A percentile compares a stretch with the other conserved stretches of the same genome.
These are phyloP conservation scores for Ephialtes manifestator DNA, from an alignment of 2,888 invertebrate genomes.

Conservation along the genomic window DNA sequence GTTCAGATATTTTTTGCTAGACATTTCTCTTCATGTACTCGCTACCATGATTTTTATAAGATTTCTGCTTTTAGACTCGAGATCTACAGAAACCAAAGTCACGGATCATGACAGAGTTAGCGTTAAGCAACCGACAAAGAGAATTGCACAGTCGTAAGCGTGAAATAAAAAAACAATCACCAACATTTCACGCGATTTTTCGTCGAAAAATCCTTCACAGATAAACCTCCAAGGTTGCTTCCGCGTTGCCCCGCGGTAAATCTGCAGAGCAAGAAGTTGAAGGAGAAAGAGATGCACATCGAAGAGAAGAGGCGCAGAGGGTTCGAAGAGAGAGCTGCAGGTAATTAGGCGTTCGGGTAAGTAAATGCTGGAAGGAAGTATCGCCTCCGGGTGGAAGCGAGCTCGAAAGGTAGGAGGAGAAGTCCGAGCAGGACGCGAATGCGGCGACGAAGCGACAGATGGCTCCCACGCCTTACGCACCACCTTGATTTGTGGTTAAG, in stretches of 20 bases:
- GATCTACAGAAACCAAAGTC: neutral
- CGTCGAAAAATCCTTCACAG: neutral
- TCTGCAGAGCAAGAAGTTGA: neutral
- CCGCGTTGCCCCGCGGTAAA: constrained; percentile 17
- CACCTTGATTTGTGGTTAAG: constrained; percentile 85
- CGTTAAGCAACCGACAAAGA: constrained; percentile 3
- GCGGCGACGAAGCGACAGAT: constrained; percentile 75
- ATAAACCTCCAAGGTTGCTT: neutral
- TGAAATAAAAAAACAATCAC: neutral
- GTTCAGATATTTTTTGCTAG: too few relatives aligned
- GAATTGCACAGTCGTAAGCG: neutral
- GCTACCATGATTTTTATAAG: neutral
- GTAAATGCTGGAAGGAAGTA: constrained; percentile 75
- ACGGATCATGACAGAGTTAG: neutral
- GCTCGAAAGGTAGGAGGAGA: constrained; percentile 49
- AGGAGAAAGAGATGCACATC: neutral
- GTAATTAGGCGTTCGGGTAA: constrained; percentile 76
- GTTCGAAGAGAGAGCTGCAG: constrained; percentile 53
- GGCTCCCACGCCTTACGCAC: constrained; percentile 75
- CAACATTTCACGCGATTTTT: neutral
- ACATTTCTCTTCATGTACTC: too few relatives aligned
- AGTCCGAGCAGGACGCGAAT: constrained; percentile 59
- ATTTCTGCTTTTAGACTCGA: neutral
- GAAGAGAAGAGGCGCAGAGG: neutral
- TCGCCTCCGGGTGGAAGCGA: constrained; percentile 72